Evolutionary conservation across 1,140 invertebrate species (phyloP), one percentile per base, ranked within the genome.

Genomic region (Macrocentrus cingulum): DNA sequence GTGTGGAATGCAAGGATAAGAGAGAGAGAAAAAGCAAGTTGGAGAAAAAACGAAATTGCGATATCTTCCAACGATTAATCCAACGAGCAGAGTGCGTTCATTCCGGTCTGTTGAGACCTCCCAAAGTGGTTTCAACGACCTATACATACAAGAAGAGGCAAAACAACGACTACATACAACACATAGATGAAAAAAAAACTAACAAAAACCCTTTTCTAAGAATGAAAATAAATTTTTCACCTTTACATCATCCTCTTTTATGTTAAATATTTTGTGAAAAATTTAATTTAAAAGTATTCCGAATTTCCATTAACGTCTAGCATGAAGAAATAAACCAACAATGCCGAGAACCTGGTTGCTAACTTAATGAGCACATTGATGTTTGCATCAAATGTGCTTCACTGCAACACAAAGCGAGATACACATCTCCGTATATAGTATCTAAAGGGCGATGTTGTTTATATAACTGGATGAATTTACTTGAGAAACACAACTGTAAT

Each of bases 31-130:
- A 22, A 25, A 52, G 36, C 39, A 41, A 52, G 25, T 16, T 20
- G 34, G 34, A 39, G 34, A 37, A 39, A 41, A 52, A 52, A 41
- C 50, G 50, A 39, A 52, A 37, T 52, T 37, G 50, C 37, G 50
- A 52, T 52, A 52, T 52, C 36, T 39, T 37, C 13, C 18, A 1
- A 37, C 50, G 50, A 52, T 52, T 52, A 52, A 39, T 52, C 19
- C 50, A 23, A 25, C 8, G 19, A 20, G 32, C 19, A 11, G 20
- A 51, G 34, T 51, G 11, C 16, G 32, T 51, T 52, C 50, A 52
- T 23, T 52, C 50, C 37, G 11, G 50, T 52, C 37, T 34, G 34
- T 37, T 34, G 13, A 39, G 36, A 39, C 36, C 13, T 39, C 36
- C 36, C n/a, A 22, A 11, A 52, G 36, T 39, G 36, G 36, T 39